Percentiles rank a stretch among this genome's conserved stretches.
Evolutionary conservation across 2,797 vertebrate genomes (phyloP).

Genomic region (Pitangus sulphuratus): DNA sequence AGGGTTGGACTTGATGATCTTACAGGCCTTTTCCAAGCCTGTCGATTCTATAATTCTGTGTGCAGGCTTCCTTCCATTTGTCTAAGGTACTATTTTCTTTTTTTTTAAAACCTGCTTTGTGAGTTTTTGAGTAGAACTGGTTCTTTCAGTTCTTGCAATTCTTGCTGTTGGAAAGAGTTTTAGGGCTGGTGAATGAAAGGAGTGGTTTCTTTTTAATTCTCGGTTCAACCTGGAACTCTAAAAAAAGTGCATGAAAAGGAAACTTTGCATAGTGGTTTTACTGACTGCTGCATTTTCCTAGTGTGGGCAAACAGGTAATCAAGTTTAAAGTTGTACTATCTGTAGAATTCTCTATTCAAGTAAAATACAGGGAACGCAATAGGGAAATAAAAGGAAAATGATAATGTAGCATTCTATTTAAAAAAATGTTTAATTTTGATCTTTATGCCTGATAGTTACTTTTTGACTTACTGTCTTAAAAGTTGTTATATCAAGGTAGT

Average conservation of each 20-base stretch:
- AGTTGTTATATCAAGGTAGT: background rate
- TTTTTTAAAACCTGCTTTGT: background rate
- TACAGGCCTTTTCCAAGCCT: no score
- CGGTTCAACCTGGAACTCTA: background rate
- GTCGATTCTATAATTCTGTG: no score
- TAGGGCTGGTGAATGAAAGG: background rate
- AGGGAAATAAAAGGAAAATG: background rate
- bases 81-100: background rate
- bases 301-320: background rate
- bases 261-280: background rate
- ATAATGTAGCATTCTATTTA: background rate
- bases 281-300: background rate
- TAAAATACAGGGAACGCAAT: background rate
- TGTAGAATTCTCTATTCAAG: background rate
- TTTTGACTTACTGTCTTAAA: background rate
- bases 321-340: background rate
- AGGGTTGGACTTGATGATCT: no score
- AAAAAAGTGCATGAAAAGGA: background rate
- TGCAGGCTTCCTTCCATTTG: background rate
- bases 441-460: background rate
- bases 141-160: conserved; percentile 9
- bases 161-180: background rate
- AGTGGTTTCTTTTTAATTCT: conserved; percentile 14
- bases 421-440: background rate
- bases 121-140: background rate